Conservation (phyloP, 1,140 invertebrate genomes). For the Gonioctena quinquepunctata region DNA sequence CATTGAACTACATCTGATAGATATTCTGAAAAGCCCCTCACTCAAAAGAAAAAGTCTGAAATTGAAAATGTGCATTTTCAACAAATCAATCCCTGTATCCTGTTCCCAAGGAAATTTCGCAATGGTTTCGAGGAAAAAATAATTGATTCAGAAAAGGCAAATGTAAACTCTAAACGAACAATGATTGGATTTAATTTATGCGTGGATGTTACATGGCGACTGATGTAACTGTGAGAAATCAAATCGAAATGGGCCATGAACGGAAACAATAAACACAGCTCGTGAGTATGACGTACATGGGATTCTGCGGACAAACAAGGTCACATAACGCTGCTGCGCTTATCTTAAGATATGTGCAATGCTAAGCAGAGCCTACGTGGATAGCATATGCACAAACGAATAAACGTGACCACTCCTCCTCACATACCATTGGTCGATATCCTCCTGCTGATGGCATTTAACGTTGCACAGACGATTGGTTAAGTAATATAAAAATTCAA, state of each 20-base stretch:
- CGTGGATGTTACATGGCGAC: too few relatives aligned
- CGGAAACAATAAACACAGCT: neutral
- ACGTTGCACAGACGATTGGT: slow-evolving; percentile 47
- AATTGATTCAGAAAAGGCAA: too few relatives aligned
- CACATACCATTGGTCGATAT: slow-evolving; percentile 35
- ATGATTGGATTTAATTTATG: too few relatives aligned
- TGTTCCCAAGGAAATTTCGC: too few relatives aligned
- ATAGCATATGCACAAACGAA: slow-evolving; percentile 49
- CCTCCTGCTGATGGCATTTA: slow-evolving; percentile 40
- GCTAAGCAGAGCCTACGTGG: slow-evolving; percentile 41
- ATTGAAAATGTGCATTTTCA: too few relatives aligned
- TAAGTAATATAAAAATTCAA: slow-evolving; percentile 50
- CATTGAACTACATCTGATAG: too few relatives aligned
- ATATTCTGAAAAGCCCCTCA: too few relatives aligned
- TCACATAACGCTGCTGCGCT: slow-evolving; percentile 32
- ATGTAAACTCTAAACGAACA: too few relatives aligned
- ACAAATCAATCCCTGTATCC: too few relatives aligned
- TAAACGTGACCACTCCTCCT: slow-evolving; percentile 42
- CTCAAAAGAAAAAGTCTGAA: too few relatives aligned
- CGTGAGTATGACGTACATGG: slow-evolving; percentile 8
- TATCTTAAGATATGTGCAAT: slow-evolving; percentile 34
- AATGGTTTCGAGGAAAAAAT: too few relatives aligned
- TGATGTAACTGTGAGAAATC: neutral
- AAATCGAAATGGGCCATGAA: neutral
- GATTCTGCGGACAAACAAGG: slow-evolving; percentile 35